Percentiles rank a stretch among this genome's conserved stretches.
phyloP scores from a whole-genome alignment of 2,797 vertebrate genomes.

The Gymnodraco acuticeps region DNA sequence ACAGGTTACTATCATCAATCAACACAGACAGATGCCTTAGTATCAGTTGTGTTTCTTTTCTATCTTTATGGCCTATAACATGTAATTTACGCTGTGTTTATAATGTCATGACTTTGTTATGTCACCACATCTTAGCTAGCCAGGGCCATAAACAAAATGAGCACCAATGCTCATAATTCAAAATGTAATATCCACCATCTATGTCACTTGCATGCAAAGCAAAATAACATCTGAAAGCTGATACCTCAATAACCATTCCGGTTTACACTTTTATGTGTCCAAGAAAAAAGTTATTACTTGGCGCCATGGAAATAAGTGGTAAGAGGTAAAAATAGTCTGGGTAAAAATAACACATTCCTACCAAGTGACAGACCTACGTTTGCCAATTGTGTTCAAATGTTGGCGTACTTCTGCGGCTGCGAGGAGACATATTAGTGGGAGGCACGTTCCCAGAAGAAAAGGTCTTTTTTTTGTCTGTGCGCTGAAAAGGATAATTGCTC shows the following conservation, averaged over 20 bases:
- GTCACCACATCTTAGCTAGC: conserved; percentile 68
- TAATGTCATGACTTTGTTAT: conserved; percentile 33
- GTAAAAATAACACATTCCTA: conserved; percentile 79
- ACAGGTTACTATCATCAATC: conserved; percentile 48
- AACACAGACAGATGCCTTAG: conserved; percentile 33
- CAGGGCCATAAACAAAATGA: conserved; percentile 55
- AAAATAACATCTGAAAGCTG: conserved; percentile 45
- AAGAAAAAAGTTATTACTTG: conserved; percentile 72
- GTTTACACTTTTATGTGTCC: conserved; percentile 59
- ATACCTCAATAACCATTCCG: conserved; percentile 43
- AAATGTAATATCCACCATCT: conserved; percentile 29
- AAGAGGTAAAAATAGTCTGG: conserved; percentile 77
- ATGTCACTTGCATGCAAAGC: conserved; percentile 36
- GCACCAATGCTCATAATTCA: conserved; percentile 41
- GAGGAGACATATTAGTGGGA: conserved; percentile 74
- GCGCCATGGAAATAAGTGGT: conserved; percentile 66
- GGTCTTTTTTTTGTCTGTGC: conserved; percentile 41
- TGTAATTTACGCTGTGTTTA: conserved; percentile 53
- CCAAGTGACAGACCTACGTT: conserved; percentile 75
- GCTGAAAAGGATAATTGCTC: conserved; percentile 82
- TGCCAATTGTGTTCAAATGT: conserved; percentile 70
- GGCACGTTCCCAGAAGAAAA: conserved; percentile 74
- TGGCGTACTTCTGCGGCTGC: conserved; percentile 70
- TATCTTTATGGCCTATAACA: conserved; percentile 32
- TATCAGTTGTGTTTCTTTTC: conserved; percentile 26